A percentile compares a stretch with the other conserved stretches of the same genome.
Evolutionary conservation across 2,888 invertebrate genomes (phyloP).

Genomic region (Oegoconia quadripuncta): DNA sequence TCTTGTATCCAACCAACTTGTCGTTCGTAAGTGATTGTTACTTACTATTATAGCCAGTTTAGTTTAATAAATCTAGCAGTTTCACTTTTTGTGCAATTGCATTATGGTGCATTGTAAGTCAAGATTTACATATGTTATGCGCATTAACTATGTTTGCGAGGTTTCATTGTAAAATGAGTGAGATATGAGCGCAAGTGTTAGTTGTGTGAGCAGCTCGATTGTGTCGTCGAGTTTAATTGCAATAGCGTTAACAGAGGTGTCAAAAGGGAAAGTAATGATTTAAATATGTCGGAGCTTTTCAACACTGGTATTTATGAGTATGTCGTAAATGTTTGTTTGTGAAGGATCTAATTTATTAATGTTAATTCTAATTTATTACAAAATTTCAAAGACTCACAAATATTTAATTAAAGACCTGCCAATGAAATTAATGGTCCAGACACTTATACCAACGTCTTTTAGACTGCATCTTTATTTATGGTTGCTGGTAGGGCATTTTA

Average conservation of each 20-base stretch:
- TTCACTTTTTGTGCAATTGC: slow-evolving; percentile 28
- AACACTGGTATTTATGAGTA: slow-evolving; percentile 1
- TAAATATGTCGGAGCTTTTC: slow-evolving; percentile 9
- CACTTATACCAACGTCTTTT: too few relatives aligned
- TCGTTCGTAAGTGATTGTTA: slow-evolving; percentile 25
- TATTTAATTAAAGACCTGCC: too few relatives aligned
- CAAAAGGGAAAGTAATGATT: slow-evolving; percentile 17
- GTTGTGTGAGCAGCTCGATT: slow-evolving; percentile 12
- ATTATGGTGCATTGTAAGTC: slow-evolving; percentile 25
- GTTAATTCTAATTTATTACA: too few relatives aligned
- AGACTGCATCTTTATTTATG: too few relatives aligned
- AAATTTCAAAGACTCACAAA: too few relatives aligned
- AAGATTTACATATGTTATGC: slow-evolving; percentile 30
- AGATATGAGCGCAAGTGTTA: slow-evolving; percentile 30
- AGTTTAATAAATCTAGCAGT: slow-evolving; percentile 27
- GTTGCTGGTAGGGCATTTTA: too few relatives aligned
- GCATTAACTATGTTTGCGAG: slow-evolving; percentile 34
- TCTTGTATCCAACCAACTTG: neutral
- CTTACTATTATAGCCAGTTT: slow-evolving; percentile 27
- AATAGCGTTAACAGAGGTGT: slow-evolving; percentile 15
- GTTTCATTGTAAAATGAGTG: slow-evolving; percentile 34
- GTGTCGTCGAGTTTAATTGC: slow-evolving; percentile 14
- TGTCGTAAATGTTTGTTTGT: neutral
- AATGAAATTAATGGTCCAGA: too few relatives aligned
- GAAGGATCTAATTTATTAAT: too few relatives aligned